Conservation (phyloP, 2,113 vertebrate species). For the Elachura formosa region DNA sequence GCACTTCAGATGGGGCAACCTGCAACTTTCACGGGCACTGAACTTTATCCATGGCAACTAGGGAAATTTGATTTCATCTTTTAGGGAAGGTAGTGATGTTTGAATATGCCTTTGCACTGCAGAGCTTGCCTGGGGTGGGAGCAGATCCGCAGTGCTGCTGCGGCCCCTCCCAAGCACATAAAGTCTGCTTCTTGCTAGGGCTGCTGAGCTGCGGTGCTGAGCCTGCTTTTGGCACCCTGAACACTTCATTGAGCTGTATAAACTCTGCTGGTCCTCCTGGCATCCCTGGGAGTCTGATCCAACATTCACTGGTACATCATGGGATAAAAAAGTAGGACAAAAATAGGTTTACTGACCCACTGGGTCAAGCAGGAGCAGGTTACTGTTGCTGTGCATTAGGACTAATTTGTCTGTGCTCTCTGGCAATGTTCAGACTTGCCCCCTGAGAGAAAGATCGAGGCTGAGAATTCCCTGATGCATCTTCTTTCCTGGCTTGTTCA, state of each 20-base stretch:
- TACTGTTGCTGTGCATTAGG: background rate
- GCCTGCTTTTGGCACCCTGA: background rate
- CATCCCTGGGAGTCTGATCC: background rate
- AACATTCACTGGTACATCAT: background rate
- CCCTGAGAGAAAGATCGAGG: background rate
- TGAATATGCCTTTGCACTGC: background rate
- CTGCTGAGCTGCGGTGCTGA: background rate
- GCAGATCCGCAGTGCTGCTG: background rate
- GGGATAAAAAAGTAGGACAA: background rate
- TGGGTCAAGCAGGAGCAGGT: background rate
- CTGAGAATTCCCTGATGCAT: background rate
- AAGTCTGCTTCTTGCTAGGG: background rate
- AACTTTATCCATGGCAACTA: background rate
- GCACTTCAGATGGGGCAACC: background rate
- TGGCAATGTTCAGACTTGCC: background rate
- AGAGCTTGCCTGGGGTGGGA: background rate
- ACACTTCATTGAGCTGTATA: background rate
- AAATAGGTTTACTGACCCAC: background rate
- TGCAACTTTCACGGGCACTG: background rate
- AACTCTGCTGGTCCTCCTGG: background rate
- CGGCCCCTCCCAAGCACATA: background rate
- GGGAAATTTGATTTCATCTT: background rate
- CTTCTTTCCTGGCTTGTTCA: background rate
- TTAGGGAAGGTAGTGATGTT: background rate
- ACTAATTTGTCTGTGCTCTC: background rate